Conservation (phyloP, 1,140 invertebrate species). For the Drosophila bocki region DNA sequence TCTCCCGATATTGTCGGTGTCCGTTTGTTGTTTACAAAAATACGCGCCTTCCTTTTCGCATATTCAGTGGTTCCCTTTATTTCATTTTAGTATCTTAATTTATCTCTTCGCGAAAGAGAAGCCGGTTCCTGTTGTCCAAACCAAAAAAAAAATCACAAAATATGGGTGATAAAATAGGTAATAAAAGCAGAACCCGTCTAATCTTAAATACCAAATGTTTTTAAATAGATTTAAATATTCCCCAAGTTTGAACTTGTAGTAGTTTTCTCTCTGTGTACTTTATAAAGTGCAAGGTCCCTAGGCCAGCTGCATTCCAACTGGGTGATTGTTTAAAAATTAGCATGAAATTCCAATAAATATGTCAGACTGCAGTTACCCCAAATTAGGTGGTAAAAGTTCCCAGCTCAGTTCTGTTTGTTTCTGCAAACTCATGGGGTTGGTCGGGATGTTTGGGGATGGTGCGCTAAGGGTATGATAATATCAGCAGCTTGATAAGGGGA, state of each 20-base stretch:
- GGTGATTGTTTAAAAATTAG: constrained; percentile 60
- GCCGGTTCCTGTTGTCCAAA: background rate
- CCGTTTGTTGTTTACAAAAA: constrained; percentile 76
- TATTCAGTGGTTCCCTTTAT: constrained; percentile 22
- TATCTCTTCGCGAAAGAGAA: constrained; percentile 17
- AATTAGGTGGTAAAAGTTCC: constrained; percentile 41
- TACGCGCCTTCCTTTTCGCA: constrained; percentile 51
- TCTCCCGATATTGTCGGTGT: constrained; percentile 44
- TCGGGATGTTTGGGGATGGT: constrained; percentile 9
- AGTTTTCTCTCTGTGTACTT: constrained; percentile 9
- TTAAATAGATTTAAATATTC: background rate
- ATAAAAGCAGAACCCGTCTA: background rate
- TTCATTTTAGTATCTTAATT: constrained; percentile 48
- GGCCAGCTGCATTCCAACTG: constrained; percentile 49
- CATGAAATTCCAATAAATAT: constrained; percentile 83
- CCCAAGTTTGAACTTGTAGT: no score
- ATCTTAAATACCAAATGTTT: background rate
- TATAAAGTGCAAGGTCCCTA: constrained; percentile 31
- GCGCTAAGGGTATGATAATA: constrained; percentile 23
- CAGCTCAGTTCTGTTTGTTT: constrained; percentile 5
- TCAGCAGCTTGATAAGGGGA: constrained; percentile 6
- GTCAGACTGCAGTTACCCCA: constrained; percentile 67
- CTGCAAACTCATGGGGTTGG: constrained; percentile 26
- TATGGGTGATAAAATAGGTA: background rate
- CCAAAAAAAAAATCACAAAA: background rate